Evolutionary conservation across 2,113 vertebrate genomes (phyloP).

Genomic region (Corythornis cristatus): DNA sequence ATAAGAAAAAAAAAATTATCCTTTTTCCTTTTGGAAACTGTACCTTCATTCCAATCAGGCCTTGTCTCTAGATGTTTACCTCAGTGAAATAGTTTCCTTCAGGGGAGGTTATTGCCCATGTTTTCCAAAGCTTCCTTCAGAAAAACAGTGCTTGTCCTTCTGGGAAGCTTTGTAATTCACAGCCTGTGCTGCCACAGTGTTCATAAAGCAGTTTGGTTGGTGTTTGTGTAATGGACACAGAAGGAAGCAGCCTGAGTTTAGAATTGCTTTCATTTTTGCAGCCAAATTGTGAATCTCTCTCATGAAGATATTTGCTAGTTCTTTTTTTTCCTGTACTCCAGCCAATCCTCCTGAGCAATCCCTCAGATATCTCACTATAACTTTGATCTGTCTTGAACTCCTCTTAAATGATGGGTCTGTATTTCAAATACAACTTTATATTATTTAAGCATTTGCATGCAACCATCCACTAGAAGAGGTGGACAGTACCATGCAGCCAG

Average conservation of each 20-base stretch:
- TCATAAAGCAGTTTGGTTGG: neutral
- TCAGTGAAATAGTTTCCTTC: neutral
- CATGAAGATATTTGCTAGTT: neutral
- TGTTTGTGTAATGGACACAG: neutral
- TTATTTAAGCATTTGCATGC: neutral
- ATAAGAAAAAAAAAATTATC: neutral
- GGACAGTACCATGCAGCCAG: neutral
- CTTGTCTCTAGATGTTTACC: neutral
- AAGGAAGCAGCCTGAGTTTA: neutral
- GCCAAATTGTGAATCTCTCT: neutral
- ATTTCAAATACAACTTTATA: neutral
- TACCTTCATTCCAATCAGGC: neutral
- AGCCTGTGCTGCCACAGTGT: neutral
- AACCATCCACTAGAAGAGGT: neutral
- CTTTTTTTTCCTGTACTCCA: neutral
- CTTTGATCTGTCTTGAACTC: neutral
- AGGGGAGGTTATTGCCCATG: neutral
- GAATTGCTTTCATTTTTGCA: neutral
- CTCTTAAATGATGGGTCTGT: neutral
- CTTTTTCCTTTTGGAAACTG: neutral
- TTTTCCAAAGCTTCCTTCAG: neutral
- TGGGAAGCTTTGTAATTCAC: neutral
- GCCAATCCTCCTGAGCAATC: neutral
- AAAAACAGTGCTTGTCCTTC: neutral
- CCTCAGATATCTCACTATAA: neutral